Evolutionary conservation across 2,888 invertebrate genomes (phyloP), one percentile per base, ranked within the genome.

Genomic region (Alviniconcha strummeri): DNA sequence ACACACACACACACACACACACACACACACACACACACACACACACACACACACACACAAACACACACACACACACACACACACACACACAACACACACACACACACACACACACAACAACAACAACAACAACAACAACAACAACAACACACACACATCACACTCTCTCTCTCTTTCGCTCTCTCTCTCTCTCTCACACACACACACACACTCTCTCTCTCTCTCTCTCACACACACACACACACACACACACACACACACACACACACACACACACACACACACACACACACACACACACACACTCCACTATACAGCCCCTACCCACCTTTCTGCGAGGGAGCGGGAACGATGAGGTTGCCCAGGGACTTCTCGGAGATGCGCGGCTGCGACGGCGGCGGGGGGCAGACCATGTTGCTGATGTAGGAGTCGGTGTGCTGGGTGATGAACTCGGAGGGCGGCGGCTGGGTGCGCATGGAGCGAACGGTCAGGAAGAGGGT

Each of bases 401-500:
- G 98, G 85, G 98, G 98, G 94, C 98, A 98, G 88, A 98, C 98
- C 92, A 98, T 95, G 90, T 97, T 97, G 94, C 98, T 98, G 94
- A 98, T 98, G 95, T 98, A 97, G 94, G 97, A 97, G 94, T 98
- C 98, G n/a, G 98, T 97, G 88, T 97, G 97, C 88, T 97, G 96
- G 87, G 95, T 93, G 69, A 93, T 91, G 76, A 92, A 91, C 60
- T 92, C 93, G 81, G 95, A 94, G 56, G 84, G 81, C 1, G 94
- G 93, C 9, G 92, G 90, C 85, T 97, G 97, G 36, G 96, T 96
- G 88, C 97, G 95, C 75, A 97, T 96, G 76, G 97, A 97, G 90
- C 98, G 96, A 96, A 99, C 97, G 97, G 98, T 98, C 96, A 99
- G 97, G 95, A 97, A 97, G 87, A 99, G 96, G 79, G 97, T 96